Evolutionary conservation across 2,888 invertebrate genomes (phyloP), one percentile per base, ranked within the genome.

Genomic region (Campoletis raptor): DNA sequence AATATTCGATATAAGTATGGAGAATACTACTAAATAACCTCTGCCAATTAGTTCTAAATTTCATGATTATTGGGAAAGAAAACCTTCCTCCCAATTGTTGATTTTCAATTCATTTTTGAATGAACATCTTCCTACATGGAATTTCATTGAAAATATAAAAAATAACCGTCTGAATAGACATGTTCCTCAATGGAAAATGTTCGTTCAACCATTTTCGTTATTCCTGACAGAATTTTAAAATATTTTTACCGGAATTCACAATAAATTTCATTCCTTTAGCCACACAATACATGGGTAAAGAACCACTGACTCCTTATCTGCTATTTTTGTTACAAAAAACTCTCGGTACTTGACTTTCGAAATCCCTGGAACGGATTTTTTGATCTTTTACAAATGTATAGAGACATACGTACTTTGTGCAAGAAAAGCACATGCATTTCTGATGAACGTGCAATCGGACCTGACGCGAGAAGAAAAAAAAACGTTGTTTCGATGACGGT

Each of bases 391-490:
- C 64, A 66, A 69, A 21, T 40, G 61, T 40, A n/a, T 3, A 30
- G 30, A 30, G 1, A 30, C 30, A n/a, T 40, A 81, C 57, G 45
- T 67, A 37, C 54, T 66, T 54, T 57, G n/a, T 36, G 77, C 70
- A 70, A 85, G 81, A 81, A 85, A 92, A 92, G 90, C 90, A 91
- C 92, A 93, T 94, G 92, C 93, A 94, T 94, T 93, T 93, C 93
- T 92, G 93, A 93, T 92, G 93, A 93, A 93, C 91, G 92, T 86
- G 87, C 86, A 86, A 86, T 85, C 83, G 88, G 87, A 89, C 79
- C 69, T 40, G 37, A 37, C 18, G 69, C 37, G 40, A 83, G 40
- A 52, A 6, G 42, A 40, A 40, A 30, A 54, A 54, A 61, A 21
- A 36, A 52, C 40, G 45, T 37, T 61, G 45, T 37, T 61, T 24